Evolutionary conservation across 2,113 vertebrate species (phyloP).

Genomic region (Oncorhynchus masou): DNA sequence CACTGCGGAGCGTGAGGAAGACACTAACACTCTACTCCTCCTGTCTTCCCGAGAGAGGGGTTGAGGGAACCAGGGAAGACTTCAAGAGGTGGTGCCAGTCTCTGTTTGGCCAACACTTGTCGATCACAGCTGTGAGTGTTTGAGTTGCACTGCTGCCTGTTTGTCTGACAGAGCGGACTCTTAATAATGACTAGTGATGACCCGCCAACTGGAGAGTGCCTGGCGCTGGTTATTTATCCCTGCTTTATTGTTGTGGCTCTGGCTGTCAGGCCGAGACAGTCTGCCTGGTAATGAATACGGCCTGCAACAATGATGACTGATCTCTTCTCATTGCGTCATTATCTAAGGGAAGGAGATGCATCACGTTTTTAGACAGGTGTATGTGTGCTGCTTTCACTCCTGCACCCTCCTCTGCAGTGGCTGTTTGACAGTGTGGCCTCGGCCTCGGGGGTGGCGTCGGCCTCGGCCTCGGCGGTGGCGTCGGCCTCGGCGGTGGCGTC

Average conservation of each 20-base stretch:
- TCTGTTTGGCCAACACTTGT: constrained; percentile 16
- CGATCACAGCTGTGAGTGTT: constrained; percentile 2
- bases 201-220: neutral
- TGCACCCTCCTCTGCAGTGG: constrained; percentile 21
- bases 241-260: neutral
- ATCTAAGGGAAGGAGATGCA: neutral
- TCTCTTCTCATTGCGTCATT: constrained; percentile 39
- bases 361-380: constrained; percentile 41
- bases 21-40: neutral
- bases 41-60: too few relatives aligned
- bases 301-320: constrained; percentile 35
- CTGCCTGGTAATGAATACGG: constrained; percentile 44
- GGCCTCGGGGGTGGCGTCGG: too few relatives aligned
- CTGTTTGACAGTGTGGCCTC: neutral
- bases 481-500: too few relatives aligned
- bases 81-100: neutral
- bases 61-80: neutral
- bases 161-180: neutral
- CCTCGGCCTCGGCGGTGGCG: too few relatives aligned
- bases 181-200: constrained; percentile 10
- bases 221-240: neutral
- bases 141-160: neutral
- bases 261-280: constrained; percentile 9
- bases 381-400: constrained; percentile 47
- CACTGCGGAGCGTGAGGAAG: neutral